These are phyloP conservation scores for Poeciliopsis occidentalis DNA, from an alignment of 2,113 vertebrate genomes.

Conservation along the genomic window DNA sequence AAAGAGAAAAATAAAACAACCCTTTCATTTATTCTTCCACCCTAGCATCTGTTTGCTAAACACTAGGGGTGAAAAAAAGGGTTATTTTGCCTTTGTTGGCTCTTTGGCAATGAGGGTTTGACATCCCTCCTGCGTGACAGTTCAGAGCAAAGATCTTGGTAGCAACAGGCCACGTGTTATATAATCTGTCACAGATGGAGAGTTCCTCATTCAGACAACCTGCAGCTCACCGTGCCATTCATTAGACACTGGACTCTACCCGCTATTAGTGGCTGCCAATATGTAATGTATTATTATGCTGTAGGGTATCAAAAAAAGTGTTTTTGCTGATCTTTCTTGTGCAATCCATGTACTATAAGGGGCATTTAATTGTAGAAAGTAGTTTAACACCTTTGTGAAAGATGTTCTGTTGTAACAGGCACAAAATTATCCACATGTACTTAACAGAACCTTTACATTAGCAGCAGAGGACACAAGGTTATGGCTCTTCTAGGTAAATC, in stretches of 20 bases:
- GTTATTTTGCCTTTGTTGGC: slow-evolving; percentile 11
- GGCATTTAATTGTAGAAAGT: background rate
- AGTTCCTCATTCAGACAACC: slow-evolving; percentile 42
- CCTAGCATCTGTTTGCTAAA: slow-evolving; percentile 11
- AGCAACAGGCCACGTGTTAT: slow-evolving; percentile 55
- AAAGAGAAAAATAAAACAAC: background rate
- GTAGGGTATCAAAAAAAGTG: background rate
- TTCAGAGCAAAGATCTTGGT: slow-evolving; percentile 50
- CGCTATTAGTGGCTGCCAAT: background rate
- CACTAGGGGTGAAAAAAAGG: background rate
- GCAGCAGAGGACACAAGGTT: slow-evolving; percentile 25
- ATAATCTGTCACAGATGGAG: slow-evolving; percentile 61
- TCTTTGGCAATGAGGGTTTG: slow-evolving; percentile 32
- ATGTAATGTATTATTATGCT: background rate
- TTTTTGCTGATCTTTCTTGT: background rate
- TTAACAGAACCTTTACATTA: slow-evolving; percentile 1
- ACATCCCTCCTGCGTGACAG: slow-evolving; percentile 62
- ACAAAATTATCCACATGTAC: background rate
- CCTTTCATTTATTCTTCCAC: background rate
- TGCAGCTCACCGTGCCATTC: slow-evolving; percentile 35
- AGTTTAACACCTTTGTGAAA: background rate
- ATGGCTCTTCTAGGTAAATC: slow-evolving; percentile 30
- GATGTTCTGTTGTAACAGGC: background rate
- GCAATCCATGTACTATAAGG: background rate
- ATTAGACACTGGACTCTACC: slow-evolving; percentile 20